These are phyloP conservation scores for Dynastes hyllus DNA, from an alignment of 2,888 invertebrate genomes.

Conservation along the genomic window DNA sequence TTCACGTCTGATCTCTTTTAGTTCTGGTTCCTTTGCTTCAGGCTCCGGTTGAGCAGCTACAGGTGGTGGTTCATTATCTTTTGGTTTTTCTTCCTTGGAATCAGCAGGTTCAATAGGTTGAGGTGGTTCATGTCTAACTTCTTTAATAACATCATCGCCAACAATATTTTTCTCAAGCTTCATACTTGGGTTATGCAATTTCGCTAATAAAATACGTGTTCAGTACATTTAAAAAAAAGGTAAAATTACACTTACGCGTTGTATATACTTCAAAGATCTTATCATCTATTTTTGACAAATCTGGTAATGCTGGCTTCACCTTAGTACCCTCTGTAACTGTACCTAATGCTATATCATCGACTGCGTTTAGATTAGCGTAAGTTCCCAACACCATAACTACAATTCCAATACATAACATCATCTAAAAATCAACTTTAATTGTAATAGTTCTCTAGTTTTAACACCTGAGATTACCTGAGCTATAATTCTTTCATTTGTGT, in stretches of 20 bases:
- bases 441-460: constrained; percentile 27
- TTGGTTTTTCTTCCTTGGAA: constrained; percentile 37
- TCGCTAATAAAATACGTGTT: constrained; percentile 26
- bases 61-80: background rate
- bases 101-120: constrained; percentile 66
- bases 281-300: constrained; percentile 23
- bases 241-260: constrained; percentile 28
- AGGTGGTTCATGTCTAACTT: constrained; percentile 68
- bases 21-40: constrained; percentile 18
- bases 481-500: constrained; percentile 86
- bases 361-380: constrained; percentile 88
- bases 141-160: constrained; percentile 60
- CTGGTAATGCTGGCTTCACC: constrained; percentile 21
- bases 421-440: constrained; percentile 71
- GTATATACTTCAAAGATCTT: constrained; percentile 33
- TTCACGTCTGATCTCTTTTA: constrained; percentile 67
- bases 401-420: constrained; percentile 86
- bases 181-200: constrained; percentile 23
- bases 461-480: constrained; percentile 79
- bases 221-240: background rate
- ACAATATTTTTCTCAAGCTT: constrained; percentile 24
- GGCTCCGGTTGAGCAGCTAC: background rate
- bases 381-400: constrained; percentile 92
- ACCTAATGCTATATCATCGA: constrained; percentile 75
- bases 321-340: constrained; percentile 54